A percentile compares a stretch with the other conserved stretches of the same genome.
Evolutionary conservation across 2,113 vertebrate genomes (phyloP).

Genomic region (Scartelaos histophorus): DNA sequence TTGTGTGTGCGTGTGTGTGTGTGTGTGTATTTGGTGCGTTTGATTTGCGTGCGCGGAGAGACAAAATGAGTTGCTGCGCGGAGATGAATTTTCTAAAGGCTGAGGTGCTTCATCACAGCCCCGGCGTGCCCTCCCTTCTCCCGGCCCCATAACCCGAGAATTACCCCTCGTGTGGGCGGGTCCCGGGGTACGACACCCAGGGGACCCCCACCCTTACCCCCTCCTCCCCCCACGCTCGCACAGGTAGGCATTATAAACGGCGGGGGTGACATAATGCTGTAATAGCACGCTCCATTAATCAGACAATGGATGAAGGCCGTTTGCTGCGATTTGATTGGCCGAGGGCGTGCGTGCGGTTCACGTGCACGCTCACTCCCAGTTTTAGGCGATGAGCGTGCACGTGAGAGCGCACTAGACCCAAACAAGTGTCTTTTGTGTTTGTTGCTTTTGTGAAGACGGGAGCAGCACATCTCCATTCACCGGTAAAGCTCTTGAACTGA

Average conservation of each 20-base stretch:
- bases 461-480: too few relatives aligned
- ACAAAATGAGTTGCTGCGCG: slow-evolving; percentile 83
- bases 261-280: slow-evolving; percentile 56
- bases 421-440: slow-evolving; percentile 66
- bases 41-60: slow-evolving; percentile 54
- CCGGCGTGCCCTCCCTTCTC: slow-evolving; percentile 71
- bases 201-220: slow-evolving; percentile 46
- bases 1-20: too few relatives aligned
- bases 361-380: slow-evolving; percentile 31
- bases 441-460: background rate
- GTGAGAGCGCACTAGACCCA: slow-evolving; percentile 47
- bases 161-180: slow-evolving; percentile 72
- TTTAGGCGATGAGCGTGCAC: slow-evolving; percentile 41
- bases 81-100: slow-evolving; percentile 87
- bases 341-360: slow-evolving; percentile 44
- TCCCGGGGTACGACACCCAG: slow-evolving; percentile 63
- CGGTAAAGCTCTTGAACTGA: too few relatives aligned
- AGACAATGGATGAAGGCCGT: slow-evolving; percentile 75
- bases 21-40: slow-evolving; percentile 35
- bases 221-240: slow-evolving; percentile 39
- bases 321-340: slow-evolving; percentile 76
- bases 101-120: slow-evolving; percentile 78
- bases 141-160: slow-evolving; percentile 69
- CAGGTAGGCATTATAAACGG: slow-evolving; percentile 62
- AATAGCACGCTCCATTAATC: slow-evolving; percentile 76